Evolutionary conservation across 2,888 invertebrate genomes (phyloP).

Genomic region (Falcaria lacertinaria): DNA sequence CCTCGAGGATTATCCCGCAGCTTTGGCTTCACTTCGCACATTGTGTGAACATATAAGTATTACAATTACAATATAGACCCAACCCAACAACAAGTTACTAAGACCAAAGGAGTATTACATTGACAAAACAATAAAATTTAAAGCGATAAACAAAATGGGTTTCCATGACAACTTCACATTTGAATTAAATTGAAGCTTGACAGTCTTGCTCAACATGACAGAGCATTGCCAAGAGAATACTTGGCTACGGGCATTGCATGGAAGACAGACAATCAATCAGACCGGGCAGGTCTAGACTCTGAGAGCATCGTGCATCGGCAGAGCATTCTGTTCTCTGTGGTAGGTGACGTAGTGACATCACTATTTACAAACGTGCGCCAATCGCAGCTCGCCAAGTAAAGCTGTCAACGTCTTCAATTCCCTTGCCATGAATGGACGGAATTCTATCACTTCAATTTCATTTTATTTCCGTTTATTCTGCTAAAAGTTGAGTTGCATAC

Average conservation of each 20-base stretch:
- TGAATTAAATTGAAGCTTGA: too few relatives aligned
- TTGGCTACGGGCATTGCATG: too few relatives aligned
- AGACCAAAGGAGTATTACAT: neutral
- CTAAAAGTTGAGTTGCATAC: slow-evolving; percentile 22
- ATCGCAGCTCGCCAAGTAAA: slow-evolving; percentile 75
- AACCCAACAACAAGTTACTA: neutral
- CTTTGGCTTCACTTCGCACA: slow-evolving; percentile 41
- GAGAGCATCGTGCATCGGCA: too few relatives aligned
- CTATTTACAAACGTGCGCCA: slow-evolving; percentile 67
- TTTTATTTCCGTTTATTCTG: slow-evolving; percentile 35
- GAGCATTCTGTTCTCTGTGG: too few relatives aligned
- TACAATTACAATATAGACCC: neutral
- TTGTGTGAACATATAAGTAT: slow-evolving; percentile 29
- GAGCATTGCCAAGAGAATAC: too few relatives aligned
- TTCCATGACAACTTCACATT: slow-evolving; percentile 56
- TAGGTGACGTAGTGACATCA: slow-evolving; percentile 15
- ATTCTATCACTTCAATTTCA: slow-evolving; percentile 31
- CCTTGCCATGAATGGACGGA: slow-evolving; percentile 36
- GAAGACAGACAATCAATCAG: too few relatives aligned
- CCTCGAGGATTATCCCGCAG: slow-evolving; percentile 53
- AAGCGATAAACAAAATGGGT: slow-evolving; percentile 51
- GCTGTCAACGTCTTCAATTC: slow-evolving; percentile 68
- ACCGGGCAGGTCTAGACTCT: too few relatives aligned
- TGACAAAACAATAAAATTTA: slow-evolving; percentile 15
- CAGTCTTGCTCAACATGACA: too few relatives aligned